Evolutionary conservation across 2,113 vertebrate genomes (phyloP).

Genomic region (Indri indri): DNA sequence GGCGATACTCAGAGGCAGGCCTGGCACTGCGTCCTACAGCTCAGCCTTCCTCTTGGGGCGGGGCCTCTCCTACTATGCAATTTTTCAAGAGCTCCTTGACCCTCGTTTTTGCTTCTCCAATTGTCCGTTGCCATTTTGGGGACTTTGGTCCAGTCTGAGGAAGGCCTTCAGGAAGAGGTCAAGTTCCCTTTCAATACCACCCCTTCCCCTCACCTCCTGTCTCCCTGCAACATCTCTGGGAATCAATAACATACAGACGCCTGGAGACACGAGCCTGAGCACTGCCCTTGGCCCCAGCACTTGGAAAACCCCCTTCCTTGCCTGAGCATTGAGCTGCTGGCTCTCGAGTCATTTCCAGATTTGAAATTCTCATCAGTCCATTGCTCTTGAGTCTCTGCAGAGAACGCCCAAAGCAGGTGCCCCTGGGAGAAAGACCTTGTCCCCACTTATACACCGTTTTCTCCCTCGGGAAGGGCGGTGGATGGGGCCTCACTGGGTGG

Average conservation of each 20-base stretch:
- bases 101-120: slow-evolving; percentile 47
- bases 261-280: neutral
- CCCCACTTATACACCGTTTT: neutral
- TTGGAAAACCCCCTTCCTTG: neutral
- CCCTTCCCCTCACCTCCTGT: neutral
- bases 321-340: neutral
- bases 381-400: slow-evolving; percentile 19
- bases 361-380: neutral
- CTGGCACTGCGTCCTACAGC: neutral
- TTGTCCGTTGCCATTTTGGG: neutral
- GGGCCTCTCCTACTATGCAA: slow-evolving; percentile 75
- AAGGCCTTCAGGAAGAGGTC: slow-evolving; percentile 3
- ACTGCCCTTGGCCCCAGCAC: neutral
- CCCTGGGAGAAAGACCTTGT: neutral
- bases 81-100: slow-evolving; percentile 73
- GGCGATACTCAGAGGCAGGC: rapidly evolving
- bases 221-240: neutral
- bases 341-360: slow-evolving; percentile 10
- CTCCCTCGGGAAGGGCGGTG: neutral
- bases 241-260: neutral
- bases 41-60: neutral
- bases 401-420: neutral
- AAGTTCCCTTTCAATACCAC: neutral
- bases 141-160: neutral
- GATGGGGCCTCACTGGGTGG: neutral